These are phyloP conservation scores for Lasiurus cinereus DNA, from an alignment of 2,113 vertebrate species.

Conservation along the genomic window DNA sequence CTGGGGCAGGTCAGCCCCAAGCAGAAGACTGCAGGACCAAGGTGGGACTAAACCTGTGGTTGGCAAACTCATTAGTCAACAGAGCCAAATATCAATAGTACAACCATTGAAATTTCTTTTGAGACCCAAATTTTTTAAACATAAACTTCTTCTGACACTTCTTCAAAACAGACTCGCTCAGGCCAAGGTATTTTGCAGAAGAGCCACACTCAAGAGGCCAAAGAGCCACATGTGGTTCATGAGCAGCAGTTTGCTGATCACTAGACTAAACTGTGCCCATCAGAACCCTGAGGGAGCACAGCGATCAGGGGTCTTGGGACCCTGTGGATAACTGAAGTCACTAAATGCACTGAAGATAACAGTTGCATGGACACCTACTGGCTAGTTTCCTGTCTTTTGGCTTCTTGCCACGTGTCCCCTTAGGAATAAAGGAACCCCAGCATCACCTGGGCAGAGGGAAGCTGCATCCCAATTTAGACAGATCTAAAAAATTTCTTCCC, in stretches of 20 bases:
- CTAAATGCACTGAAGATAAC: not conserved
- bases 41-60: fast-evolving
- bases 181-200: too few relatives aligned
- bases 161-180: too few relatives aligned
- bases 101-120: too few relatives aligned
- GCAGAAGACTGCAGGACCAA: not conserved
- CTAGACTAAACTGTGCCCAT: not conserved
- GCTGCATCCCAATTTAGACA: not conserved
- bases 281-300: not conserved
- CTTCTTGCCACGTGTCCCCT: not conserved
- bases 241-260: too few relatives aligned
- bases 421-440: not conserved
- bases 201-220: too few relatives aligned
- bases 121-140: too few relatives aligned
- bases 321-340: not conserved
- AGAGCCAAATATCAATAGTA: too few relatives aligned
- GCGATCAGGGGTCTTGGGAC: not conserved
- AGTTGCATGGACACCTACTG: not conserved
- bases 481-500: not conserved
- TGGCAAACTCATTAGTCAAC: too few relatives aligned
- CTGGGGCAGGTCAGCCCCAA: not conserved
- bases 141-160: too few relatives aligned
- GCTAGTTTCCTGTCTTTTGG: not conserved
- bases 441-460: not conserved
- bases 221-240: too few relatives aligned